A percentile compares a stretch with the other conserved stretches of the same genome.
These are phyloP conservation scores for Ceramica pisi DNA, from an alignment of 2,888 invertebrate genomes.

Conservation along the genomic window DNA sequence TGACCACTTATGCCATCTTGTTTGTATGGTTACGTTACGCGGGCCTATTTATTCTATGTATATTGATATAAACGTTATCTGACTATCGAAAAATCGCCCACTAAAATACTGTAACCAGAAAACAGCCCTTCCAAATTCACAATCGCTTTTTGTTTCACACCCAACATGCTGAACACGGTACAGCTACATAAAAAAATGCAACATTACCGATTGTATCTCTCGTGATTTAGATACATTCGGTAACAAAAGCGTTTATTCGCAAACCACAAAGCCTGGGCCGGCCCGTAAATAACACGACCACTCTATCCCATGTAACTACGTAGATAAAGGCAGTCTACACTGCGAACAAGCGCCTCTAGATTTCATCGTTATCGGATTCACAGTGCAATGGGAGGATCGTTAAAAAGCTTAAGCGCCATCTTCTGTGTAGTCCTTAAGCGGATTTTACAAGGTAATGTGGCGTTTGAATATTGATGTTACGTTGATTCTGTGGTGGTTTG, in stretches of 20 bases:
- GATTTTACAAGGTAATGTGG: conserved; percentile 37
- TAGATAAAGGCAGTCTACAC: conserved; percentile 59
- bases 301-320: conserved; percentile 62
- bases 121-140: conserved; percentile 1
- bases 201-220: conserved; percentile 77
- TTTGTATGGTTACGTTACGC: too few species aligned
- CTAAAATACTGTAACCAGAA: background rate
- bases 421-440: conserved; percentile 35
- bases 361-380: conserved; percentile 63
- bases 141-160: conserved; percentile 26
- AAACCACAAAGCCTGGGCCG: conserved; percentile 73
- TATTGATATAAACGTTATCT: too few species aligned
- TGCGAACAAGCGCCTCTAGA: conserved; percentile 60
- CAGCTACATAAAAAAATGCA: conserved; percentile 67
- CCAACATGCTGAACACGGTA: conserved; percentile 36
- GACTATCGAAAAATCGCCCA: background rate
- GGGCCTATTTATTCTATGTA: too few species aligned
- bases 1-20: too few species aligned
- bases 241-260: conserved; percentile 78
- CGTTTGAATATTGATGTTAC: conserved; percentile 36
- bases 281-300: conserved; percentile 77
- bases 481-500: background rate
- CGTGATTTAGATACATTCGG: conserved; percentile 81
- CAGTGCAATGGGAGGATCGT: conserved; percentile 55
- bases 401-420: conserved; percentile 58